Conservation (phyloP, 53 echinoderm and acorn worm genomes). For the Astropecten irregularis region DNA sequence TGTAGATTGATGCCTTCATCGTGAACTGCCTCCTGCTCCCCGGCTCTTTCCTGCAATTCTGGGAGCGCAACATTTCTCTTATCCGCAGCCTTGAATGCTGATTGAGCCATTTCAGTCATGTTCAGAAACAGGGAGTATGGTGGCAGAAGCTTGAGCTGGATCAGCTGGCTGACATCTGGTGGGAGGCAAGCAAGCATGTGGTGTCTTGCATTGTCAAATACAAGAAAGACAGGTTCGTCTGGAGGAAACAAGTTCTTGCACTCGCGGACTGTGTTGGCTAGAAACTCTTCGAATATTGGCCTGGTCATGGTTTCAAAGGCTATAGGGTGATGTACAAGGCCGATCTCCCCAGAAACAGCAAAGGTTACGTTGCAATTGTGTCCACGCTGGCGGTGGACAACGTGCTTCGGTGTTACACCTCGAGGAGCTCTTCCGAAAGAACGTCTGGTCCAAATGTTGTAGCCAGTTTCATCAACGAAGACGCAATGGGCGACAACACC, state of each 20-base stretch:
- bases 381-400: constrained; percentile 40
- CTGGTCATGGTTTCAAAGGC: constrained; percentile 41
- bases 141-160: constrained; percentile 26
- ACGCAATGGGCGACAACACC: constrained; percentile 16
- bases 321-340: constrained; percentile 39
- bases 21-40: constrained; percentile 36
- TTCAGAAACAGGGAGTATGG: constrained; percentile 54
- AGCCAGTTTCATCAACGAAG: constrained; percentile 52
- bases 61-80: constrained; percentile 28
- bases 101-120: constrained; percentile 36
- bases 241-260: constrained; percentile 44
- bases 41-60: constrained; percentile 17
- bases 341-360: constrained; percentile 38
- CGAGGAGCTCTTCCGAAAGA: constrained; percentile 48
- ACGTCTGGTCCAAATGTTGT: constrained; percentile 49
- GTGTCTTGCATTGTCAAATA: constrained; percentile 22
- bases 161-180: background rate
- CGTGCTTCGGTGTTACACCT: constrained; percentile 35
- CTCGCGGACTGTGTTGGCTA: constrained; percentile 30
- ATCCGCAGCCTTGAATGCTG: constrained; percentile 19
- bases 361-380: constrained; percentile 46
- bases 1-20: constrained; percentile 49
- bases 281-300: constrained; percentile 37
- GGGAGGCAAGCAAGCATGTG: background rate
- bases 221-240: constrained; percentile 10